A percentile compares a stretch with the other conserved stretches of the same genome.
Evolutionary conservation across 2,113 vertebrate genomes (phyloP).

Genomic region (Marcusenius ussheri): DNA sequence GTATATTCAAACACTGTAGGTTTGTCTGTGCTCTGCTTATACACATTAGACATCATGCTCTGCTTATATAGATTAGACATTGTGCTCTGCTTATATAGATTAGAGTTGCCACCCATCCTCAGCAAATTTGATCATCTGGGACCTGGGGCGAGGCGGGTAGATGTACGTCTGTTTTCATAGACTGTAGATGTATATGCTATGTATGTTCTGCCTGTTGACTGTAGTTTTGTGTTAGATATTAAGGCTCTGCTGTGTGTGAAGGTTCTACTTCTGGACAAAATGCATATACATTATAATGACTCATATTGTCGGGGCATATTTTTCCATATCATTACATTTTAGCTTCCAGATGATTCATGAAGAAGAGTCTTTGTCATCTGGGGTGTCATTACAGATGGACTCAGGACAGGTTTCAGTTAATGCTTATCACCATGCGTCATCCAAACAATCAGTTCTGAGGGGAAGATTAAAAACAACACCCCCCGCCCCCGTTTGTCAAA

Average conservation of each 20-base stretch:
- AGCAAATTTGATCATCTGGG: neutral
- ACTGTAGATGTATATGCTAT: neutral
- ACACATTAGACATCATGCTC: neutral
- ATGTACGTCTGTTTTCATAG: neutral
- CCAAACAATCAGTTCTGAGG: constrained; percentile 32
- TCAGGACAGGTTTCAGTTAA: constrained; percentile 26
- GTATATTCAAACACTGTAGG: neutral
- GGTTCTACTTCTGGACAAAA: neutral
- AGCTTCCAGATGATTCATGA: constrained; percentile 19
- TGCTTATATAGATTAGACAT: neutral
- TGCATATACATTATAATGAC: constrained; percentile 17
- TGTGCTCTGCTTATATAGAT: neutral
- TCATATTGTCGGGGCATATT: constrained; percentile 34
- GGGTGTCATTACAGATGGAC: neutral
- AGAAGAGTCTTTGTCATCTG: neutral
- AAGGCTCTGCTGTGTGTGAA: constrained; percentile 28
- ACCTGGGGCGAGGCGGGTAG: neutral
- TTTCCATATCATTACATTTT: constrained; percentile 22
- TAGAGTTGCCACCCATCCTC: neutral
- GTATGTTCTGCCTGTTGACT: neutral
- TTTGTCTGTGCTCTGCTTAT: constrained; percentile 12
- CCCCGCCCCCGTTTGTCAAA: neutral
- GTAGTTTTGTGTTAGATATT: constrained; percentile 22
- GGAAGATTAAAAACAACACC: constrained; percentile 34
- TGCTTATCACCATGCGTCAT: constrained; percentile 35